phyloP scores from a whole-genome alignment of 2,888 invertebrate genomes.

The Euplagia quadripunctaria region DNA sequence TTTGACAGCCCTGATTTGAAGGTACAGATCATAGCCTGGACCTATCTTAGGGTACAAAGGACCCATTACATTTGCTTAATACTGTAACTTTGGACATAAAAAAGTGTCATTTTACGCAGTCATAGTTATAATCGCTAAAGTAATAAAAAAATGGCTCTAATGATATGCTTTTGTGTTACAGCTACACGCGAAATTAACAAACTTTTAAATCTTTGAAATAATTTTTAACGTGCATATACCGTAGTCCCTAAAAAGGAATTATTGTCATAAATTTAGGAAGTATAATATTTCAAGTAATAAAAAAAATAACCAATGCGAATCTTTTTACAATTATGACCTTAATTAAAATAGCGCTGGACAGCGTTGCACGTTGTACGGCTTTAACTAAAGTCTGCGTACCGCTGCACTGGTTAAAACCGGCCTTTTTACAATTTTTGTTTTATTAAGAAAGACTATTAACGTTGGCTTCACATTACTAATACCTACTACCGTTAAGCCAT shows the following conservation, averaged over 20 bases:
- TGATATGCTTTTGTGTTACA: too few relatives aligned
- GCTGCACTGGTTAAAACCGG: not conserved
- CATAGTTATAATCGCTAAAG: not conserved
- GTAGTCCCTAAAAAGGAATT: too few relatives aligned
- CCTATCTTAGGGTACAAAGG: not conserved
- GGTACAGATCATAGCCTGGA: not conserved
- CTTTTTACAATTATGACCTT: not conserved
- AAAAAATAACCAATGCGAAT: too few relatives aligned
- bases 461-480: not conserved
- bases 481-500: not conserved
- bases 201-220: too few relatives aligned
- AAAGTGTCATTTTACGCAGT: not conserved
- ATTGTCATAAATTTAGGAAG: too few relatives aligned
- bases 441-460: not conserved
- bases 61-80: not conserved
- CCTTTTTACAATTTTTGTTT: not conserved
- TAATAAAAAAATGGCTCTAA: not conserved
- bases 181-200: too few relatives aligned
- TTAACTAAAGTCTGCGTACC: not conserved
- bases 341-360: not conserved
- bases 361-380: not conserved
- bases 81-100: slow-evolving; percentile 2
- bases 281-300: too few relatives aligned
- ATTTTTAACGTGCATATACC: too few relatives aligned
- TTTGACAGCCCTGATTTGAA: not conserved